phyloP scores from a whole-genome alignment of 2,113 vertebrate genomes.

The Pachycephala philippinensis region DNA sequence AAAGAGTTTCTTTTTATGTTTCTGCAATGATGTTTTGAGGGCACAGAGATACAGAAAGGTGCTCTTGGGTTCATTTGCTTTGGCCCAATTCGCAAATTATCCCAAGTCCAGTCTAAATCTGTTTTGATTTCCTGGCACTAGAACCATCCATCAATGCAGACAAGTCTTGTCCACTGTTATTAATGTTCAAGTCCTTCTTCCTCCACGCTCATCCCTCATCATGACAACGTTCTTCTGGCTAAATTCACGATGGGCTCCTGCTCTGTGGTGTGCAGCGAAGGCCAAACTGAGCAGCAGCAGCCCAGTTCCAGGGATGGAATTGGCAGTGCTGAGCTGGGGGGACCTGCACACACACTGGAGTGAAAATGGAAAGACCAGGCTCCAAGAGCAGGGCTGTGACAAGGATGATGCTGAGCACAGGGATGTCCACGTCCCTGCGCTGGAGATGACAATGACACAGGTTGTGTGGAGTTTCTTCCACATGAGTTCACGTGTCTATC shows the following conservation, averaged over 20 bases:
- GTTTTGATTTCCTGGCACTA: not conserved
- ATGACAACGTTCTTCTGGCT: not conserved
- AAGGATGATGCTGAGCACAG: not conserved
- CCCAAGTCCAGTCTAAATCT: not conserved
- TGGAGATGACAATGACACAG: not conserved
- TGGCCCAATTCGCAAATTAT: not conserved
- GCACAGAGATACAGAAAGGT: not conserved
- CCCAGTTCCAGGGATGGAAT: not conserved
- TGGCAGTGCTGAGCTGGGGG: not conserved
- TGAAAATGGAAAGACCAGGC: not conserved
- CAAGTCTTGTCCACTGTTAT: not conserved
- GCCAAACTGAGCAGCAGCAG: not conserved
- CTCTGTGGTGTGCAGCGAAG: not conserved
- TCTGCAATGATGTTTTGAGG: not conserved
- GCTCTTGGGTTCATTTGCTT: not conserved
- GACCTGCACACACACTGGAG: not conserved
- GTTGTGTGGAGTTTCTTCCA: not conserved
- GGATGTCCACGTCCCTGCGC: rapidly evolving
- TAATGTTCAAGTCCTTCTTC: not conserved
- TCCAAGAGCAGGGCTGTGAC: not conserved
- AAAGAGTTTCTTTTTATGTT: not conserved
- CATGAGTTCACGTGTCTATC: not conserved
- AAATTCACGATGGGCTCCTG: not conserved
- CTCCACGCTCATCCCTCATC: not conserved
- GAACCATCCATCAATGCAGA: not conserved